phyloP scores from a whole-genome alignment of 30 jellyfish, hydroid and myxozoan genomes.

The Pseudorhiza aurosa region DNA sequence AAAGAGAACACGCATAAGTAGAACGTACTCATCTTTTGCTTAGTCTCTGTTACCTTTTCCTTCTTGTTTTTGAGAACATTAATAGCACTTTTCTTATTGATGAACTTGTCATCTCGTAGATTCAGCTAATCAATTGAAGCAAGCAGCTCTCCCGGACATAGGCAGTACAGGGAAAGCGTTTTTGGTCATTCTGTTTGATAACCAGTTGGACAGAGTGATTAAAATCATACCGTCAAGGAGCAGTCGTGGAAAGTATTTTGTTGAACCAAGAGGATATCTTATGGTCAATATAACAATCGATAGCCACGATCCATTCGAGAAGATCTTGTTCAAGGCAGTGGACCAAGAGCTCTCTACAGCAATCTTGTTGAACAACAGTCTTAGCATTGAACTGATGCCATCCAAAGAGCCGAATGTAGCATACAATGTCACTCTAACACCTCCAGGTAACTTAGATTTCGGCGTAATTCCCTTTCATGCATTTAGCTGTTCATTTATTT shows the following conservation, averaged over 20 bases:
- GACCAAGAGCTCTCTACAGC: conserved; percentile 79
- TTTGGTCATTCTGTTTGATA: conserved; percentile 87
- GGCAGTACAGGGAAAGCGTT: conserved; percentile 32
- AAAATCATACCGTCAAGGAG: conserved; percentile 91
- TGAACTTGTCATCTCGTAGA: conserved; percentile 8
- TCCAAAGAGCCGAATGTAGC: conserved; percentile 28
- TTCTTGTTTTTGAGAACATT: too few relatives aligned
- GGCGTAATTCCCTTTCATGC: too few relatives aligned
- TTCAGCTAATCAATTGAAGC: conserved; percentile 11
- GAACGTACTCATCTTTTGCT: too few relatives aligned
- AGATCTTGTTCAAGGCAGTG: conserved; percentile 82
- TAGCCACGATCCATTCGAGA: conserved; percentile 91
- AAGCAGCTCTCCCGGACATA: conserved; percentile 57
- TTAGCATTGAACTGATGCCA: conserved; percentile 61
- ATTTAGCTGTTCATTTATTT: too few relatives aligned
- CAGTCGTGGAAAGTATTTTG: conserved; percentile 95
- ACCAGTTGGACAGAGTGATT: conserved; percentile 86
- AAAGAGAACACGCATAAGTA: too few relatives aligned
- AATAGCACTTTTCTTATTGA: too few relatives aligned
- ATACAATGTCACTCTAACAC: conserved; percentile 77
- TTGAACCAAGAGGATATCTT: conserved; percentile 89
- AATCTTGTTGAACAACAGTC: conserved; percentile 76
- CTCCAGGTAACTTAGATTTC: too few relatives aligned
- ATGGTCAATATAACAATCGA: conserved; percentile 94
- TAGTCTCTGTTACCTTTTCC: too few relatives aligned